A percentile compares a stretch with the other conserved stretches of the same genome.
These are phyloP conservation scores for Drosophila azteca DNA, from an alignment of 1,140 invertebrate genomes.

Conservation along the genomic window DNA sequence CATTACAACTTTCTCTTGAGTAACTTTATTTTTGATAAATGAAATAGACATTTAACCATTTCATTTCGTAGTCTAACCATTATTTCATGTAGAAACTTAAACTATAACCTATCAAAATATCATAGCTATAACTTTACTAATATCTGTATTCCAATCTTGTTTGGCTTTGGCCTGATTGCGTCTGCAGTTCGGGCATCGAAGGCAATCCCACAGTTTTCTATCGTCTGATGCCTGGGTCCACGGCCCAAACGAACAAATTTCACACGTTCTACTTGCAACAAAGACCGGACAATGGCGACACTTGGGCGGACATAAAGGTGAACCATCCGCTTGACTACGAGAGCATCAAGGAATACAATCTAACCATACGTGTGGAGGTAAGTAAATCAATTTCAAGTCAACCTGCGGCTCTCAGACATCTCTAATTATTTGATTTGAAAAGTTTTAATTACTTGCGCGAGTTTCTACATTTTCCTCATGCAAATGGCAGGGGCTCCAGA, in stretches of 20 bases:
- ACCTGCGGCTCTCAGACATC: slow-evolving; percentile 49
- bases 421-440: slow-evolving; percentile 81
- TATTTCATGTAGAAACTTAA: slow-evolving; percentile 58
- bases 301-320: slow-evolving; percentile 97
- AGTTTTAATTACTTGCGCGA: slow-evolving; percentile 79
- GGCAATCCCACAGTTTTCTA: slow-evolving; percentile 98
- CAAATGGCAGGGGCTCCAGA: slow-evolving; percentile 35
- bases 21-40: slow-evolving; percentile 53
- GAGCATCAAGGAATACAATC: slow-evolving; percentile 97
- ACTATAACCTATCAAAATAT: neutral
- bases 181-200: slow-evolving; percentile 95
- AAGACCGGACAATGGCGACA: slow-evolving; percentile 93
- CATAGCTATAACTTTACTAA: slow-evolving; percentile 32
- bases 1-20: slow-evolving; percentile 28
- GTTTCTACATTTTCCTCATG: too few relatives aligned
- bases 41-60: slow-evolving; percentile 24
- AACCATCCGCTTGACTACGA: slow-evolving; percentile 98
- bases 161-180: slow-evolving; percentile 20
- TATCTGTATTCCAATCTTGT: slow-evolving; percentile 12
- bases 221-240: slow-evolving; percentile 96
- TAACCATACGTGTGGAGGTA: slow-evolving; percentile 97
- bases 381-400: slow-evolving; percentile 71
- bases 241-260: slow-evolving; percentile 97
- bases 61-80: slow-evolving; percentile 55
- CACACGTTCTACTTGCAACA: slow-evolving; percentile 98